A percentile compares a stretch with the other conserved stretches of the same genome.
Conservation (phyloP, 2,113 vertebrate genomes). For the Nipponia nippon region DNA sequence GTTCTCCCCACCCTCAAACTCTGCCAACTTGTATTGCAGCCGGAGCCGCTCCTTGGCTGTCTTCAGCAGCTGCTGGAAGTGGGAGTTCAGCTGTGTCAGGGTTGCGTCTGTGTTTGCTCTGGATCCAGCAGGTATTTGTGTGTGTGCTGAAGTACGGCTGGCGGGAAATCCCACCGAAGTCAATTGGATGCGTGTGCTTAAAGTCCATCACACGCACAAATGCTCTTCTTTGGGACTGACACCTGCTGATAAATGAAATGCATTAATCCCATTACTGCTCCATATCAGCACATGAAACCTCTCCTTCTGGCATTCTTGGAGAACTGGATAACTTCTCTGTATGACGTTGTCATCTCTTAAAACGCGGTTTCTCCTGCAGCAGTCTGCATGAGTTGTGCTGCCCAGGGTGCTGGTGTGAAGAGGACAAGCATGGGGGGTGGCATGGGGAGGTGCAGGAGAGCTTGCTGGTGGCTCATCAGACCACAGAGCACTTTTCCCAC, state of each 20-base stretch:
- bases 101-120: neutral
- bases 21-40: neutral
- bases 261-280: neutral
- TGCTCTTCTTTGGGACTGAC: neutral
- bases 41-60: neutral
- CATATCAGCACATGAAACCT: neutral
- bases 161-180: neutral
- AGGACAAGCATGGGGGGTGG: accelerated
- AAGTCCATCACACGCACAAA: neutral
- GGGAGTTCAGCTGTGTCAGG: neutral
- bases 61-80: neutral
- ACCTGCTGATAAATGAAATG: neutral
- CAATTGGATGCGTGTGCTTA: neutral
- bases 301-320: neutral
- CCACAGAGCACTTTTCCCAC: neutral
- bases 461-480: neutral
- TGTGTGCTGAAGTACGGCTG: neutral
- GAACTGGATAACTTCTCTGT: neutral
- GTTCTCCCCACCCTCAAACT: neutral
- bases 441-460: neutral
- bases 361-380: neutral
- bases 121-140: neutral
- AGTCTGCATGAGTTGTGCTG: accelerated
- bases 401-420: neutral
- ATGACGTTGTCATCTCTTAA: neutral